phyloP scores from a whole-genome alignment of 2,113 vertebrate species.

The Poicephalus gulielmi region DNA sequence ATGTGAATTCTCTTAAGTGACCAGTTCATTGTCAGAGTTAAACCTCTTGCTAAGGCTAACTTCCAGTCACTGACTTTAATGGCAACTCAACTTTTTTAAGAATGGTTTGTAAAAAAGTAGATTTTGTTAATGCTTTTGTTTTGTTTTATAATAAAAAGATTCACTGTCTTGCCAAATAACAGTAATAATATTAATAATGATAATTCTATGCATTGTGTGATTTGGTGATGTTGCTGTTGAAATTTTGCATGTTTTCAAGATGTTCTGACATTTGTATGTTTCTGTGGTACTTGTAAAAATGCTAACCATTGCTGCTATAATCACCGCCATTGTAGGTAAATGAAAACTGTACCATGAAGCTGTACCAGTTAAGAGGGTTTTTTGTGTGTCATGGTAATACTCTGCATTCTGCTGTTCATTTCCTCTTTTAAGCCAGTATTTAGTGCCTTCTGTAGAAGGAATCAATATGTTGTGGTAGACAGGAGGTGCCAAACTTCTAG shows the following conservation, averaged over 20 bases:
- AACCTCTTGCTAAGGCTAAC: slow-evolving; percentile 12
- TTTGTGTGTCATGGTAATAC: slow-evolving; percentile 33
- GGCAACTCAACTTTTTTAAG: slow-evolving; percentile 33
- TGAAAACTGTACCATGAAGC: slow-evolving; percentile 40
- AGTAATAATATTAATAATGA: not conserved
- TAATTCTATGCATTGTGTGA: slow-evolving; percentile 73
- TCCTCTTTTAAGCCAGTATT: slow-evolving; percentile 60
- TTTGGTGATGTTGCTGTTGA: slow-evolving; percentile 61
- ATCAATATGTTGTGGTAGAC: slow-evolving; percentile 36
- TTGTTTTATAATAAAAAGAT: slow-evolving; percentile 47
- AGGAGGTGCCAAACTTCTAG: slow-evolving; percentile 42
- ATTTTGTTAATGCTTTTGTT: slow-evolving; percentile 16
- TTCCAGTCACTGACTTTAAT: slow-evolving; percentile 33
- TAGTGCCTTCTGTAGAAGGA: slow-evolving; percentile 66
- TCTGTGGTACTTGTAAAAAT: slow-evolving; percentile 60
- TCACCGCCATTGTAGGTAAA: slow-evolving; percentile 27
- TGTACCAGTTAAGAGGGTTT: slow-evolving; percentile 48
- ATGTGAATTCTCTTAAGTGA: slow-evolving; percentile 37
- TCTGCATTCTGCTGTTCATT: slow-evolving; percentile 34
- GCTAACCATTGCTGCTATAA: slow-evolving; percentile 70
- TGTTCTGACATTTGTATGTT: slow-evolving; percentile 43
- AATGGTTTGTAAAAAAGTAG: slow-evolving; percentile 47
- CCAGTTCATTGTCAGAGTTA: slow-evolving; percentile 13
- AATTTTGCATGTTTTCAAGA: slow-evolving; percentile 71
- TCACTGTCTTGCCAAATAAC: slow-evolving; percentile 62